These are phyloP conservation scores for Artibeus jamaicensis DNA, from an alignment of 2,797 vertebrate species.

Conservation along the genomic window DNA sequence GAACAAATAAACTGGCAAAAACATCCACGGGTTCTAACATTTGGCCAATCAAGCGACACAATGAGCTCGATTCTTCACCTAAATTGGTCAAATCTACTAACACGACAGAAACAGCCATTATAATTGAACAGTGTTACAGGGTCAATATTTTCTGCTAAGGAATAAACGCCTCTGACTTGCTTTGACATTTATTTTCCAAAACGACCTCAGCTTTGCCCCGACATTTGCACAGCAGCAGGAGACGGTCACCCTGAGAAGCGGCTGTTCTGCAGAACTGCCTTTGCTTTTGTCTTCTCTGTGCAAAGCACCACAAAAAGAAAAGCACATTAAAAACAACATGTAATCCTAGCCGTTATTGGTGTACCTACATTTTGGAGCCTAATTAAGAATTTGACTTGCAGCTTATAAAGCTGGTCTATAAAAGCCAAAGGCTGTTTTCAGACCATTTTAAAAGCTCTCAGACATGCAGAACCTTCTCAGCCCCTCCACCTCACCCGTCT, in stretches of 20 bases:
- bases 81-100: slow-evolving; percentile 70
- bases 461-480: neutral
- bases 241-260: neutral
- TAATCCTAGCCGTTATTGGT: neutral
- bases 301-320: slow-evolving; percentile 1
- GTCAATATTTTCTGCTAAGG: slow-evolving; percentile 68
- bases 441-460: neutral
- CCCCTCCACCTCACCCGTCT: neutral
- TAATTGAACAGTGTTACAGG: slow-evolving; percentile 59
- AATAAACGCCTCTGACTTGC: slow-evolving; percentile 62
- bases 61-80: slow-evolving; percentile 51
- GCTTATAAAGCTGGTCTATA: neutral
- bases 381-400: slow-evolving; percentile 8
- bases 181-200: slow-evolving; percentile 64
- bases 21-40: neutral
- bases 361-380: neutral
- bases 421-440: neutral
- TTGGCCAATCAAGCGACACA: neutral
- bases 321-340: neutral
- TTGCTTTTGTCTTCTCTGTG: neutral
- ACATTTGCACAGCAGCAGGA: slow-evolving; percentile 34
- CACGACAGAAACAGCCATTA: slow-evolving; percentile 57
- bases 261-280: neutral
- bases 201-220: neutral
- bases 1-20: neutral